phyloP scores from a whole-genome alignment of 2,113 vertebrate species.

The Abramis brama region DNA sequence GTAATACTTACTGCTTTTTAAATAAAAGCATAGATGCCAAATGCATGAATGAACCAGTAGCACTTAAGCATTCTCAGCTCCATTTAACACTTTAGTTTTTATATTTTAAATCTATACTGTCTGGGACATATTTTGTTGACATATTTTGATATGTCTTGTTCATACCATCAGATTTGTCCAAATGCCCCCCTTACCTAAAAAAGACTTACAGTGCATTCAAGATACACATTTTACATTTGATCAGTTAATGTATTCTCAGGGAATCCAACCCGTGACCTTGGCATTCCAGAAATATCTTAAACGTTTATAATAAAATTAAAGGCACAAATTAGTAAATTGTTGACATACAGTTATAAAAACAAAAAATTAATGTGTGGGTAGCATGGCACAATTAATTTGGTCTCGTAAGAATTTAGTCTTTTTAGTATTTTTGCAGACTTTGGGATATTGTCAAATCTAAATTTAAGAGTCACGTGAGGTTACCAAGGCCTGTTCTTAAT shows the following conservation, averaged over 20 bases:
- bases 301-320: background rate
- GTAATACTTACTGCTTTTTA: background rate
- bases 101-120: background rate
- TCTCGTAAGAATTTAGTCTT: background rate
- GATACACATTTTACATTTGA: background rate
- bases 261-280: background rate
- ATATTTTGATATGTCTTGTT: background rate
- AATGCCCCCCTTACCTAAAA: background rate
- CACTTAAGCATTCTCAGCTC: background rate
- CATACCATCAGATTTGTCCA: conserved; percentile 1
- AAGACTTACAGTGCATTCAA: background rate
- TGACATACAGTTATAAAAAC: background rate
- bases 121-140: background rate
- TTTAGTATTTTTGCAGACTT: background rate
- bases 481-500: background rate
- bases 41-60: background rate
- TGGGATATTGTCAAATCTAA: background rate
- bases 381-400: background rate
- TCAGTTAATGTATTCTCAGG: background rate
- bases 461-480: background rate
- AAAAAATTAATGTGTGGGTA: background rate
- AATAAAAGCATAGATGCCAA: background rate
- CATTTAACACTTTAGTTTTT: background rate
- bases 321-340: background rate
- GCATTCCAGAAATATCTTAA: background rate